A percentile compares a stretch with the other conserved stretches of the same genome.
phyloP scores from a whole-genome alignment of 2,888 invertebrate species.

The Pandemis heparana region DNA sequence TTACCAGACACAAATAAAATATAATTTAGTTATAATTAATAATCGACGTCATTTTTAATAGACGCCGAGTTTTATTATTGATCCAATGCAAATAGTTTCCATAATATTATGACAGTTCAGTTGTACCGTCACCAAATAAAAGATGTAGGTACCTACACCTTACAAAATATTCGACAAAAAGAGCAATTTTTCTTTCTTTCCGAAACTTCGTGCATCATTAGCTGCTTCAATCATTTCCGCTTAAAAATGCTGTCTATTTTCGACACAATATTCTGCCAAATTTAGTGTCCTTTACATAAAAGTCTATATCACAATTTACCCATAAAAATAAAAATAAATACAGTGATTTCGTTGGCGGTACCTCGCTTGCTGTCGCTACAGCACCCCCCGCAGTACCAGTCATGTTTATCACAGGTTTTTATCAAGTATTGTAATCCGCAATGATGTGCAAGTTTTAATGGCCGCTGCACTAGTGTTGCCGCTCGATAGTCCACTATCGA shows the following conservation, averaged over 20 bases:
- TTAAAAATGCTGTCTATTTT: no score
- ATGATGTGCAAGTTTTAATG: constrained; percentile 63
- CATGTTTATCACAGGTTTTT: constrained; percentile 51
- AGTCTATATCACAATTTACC: no score
- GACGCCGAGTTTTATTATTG: constrained; percentile 14
- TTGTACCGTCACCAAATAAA: neutral
- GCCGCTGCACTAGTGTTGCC: constrained; percentile 51
- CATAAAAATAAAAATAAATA: no score
- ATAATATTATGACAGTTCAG: neutral
- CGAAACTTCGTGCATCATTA: no score
- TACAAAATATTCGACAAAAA: no score
- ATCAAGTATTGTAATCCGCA: constrained; percentile 54
- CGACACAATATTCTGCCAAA: no score
- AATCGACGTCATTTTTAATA: constrained; percentile 12
- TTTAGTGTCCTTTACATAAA: no score
- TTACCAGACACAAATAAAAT: no score
- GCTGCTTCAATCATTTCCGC: no score
- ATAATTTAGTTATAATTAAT: neutral
- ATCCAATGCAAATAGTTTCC: neutral
- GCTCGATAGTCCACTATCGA: no score
- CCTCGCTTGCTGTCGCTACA: neutral
- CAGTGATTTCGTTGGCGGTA: constrained; percentile 12
- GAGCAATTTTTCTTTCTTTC: no score
- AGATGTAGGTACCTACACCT: neutral
- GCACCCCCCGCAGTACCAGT: constrained; percentile 44